Conservation (phyloP, 2,888 invertebrate genomes). For the Agrotis ipsilon region DNA sequence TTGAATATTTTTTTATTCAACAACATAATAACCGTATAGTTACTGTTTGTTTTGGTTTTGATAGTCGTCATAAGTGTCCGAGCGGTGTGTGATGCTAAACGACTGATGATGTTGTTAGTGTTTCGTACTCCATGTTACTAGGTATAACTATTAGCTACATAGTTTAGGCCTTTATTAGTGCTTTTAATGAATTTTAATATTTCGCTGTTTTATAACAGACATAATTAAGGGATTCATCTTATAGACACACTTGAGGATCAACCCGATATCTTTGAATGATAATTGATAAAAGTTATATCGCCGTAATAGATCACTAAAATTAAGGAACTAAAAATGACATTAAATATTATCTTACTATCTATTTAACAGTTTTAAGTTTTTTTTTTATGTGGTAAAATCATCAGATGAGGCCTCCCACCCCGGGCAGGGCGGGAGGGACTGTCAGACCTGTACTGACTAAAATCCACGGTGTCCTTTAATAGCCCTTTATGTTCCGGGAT, state of each 20-base stretch:
- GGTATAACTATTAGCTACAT: not conserved
- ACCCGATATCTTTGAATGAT: not conserved
- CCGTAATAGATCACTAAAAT: not conserved
- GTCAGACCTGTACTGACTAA: too few species aligned
- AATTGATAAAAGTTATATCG: not conserved
- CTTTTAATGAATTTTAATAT: not conserved
- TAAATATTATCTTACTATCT: too few species aligned
- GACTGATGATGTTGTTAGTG: not conserved
- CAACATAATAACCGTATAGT: not conserved
- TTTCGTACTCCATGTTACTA: not conserved
- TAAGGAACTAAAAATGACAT: too few species aligned
- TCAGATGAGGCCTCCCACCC: too few species aligned
- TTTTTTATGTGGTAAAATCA: too few species aligned
- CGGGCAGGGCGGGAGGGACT: too few species aligned
- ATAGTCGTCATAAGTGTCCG: not conserved
- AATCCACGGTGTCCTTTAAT: too few species aligned
- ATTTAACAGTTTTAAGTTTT: too few species aligned
- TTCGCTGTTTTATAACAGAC: not conserved
- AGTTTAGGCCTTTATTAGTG: not conserved
- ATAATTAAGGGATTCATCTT: not conserved
- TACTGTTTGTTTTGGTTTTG: not conserved
- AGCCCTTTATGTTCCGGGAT: too few species aligned
- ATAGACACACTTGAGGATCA: not conserved
- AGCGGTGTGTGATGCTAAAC: not conserved
- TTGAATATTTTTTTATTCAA: conserved; percentile 7